Evolutionary conservation across 2,888 invertebrate genomes (phyloP).

Genomic region (Onthophagus sagittarius): DNA sequence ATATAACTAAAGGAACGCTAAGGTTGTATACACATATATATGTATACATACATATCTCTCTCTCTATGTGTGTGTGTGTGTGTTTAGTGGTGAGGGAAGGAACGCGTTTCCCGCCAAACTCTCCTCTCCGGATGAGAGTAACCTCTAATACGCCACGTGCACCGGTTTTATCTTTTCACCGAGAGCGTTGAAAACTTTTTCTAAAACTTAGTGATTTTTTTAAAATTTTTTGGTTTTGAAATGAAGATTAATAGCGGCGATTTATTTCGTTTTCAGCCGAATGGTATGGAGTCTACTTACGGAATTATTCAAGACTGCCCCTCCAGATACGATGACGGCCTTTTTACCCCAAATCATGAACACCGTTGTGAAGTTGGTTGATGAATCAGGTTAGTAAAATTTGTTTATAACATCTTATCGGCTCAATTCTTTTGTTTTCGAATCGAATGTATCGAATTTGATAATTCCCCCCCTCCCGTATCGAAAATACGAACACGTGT

Average conservation of each 20-base stretch:
- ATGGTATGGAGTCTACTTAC: slow-evolving; percentile 56
- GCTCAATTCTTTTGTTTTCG: too few species aligned
- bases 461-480: too few species aligned
- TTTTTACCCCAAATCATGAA: slow-evolving; percentile 51
- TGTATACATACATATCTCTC: too few species aligned
- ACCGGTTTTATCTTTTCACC: not conserved
- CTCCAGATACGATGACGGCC: slow-evolving; percentile 41
- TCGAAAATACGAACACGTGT: too few species aligned
- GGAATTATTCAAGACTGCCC: slow-evolving; percentile 53
- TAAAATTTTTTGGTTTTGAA: not conserved
- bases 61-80: too few species aligned
- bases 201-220: too few species aligned
- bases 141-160: not conserved
- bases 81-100: not conserved
- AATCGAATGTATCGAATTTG: not conserved
- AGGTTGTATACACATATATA: too few species aligned
- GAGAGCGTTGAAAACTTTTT: not conserved
- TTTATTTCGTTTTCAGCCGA: slow-evolving; percentile 52
- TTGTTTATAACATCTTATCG: not conserved
- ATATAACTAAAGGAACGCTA: too few species aligned
- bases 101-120: not conserved
- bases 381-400: slow-evolving; percentile 49
- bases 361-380: slow-evolving; percentile 48
- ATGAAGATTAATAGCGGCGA: not conserved
- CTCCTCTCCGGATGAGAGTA: not conserved